Evolutionary conservation across 1,140 invertebrate species (phyloP).

Genomic region (Atta texana): DNA sequence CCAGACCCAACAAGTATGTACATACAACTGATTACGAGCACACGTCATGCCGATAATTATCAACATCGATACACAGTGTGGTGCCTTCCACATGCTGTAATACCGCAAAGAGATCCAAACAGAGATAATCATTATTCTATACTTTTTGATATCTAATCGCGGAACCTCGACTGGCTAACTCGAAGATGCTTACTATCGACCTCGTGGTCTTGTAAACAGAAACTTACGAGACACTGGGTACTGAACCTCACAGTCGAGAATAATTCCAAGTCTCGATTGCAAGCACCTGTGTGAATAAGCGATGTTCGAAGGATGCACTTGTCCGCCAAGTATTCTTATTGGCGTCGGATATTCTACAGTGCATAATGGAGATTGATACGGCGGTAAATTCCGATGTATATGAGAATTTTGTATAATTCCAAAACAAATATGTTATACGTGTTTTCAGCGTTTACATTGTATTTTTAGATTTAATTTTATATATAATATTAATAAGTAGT

Average conservation of each 20-base stretch:
- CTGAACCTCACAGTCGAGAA: not conserved
- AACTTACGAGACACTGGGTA: constrained; percentile 70
- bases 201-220: constrained; percentile 65
- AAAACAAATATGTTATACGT: not conserved
- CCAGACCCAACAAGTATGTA: not conserved
- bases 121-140: constrained; percentile 69
- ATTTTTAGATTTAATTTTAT: not conserved
- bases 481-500: not conserved
- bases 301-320: constrained; percentile 47
- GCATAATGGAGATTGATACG: constrained; percentile 42
- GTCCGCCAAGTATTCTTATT: constrained; percentile 36
- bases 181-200: constrained; percentile 65
- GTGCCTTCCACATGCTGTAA: constrained; percentile 68
- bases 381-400: not conserved
- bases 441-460: not conserved
- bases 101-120: constrained; percentile 63
- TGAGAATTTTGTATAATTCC: constrained; percentile 1
- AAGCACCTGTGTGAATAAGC: constrained; percentile 35
- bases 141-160: constrained; percentile 56
- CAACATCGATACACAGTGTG: constrained; percentile 67
- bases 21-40: constrained; percentile 40
- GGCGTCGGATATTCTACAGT: constrained; percentile 33
- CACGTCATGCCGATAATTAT: constrained; percentile 72
- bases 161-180: constrained; percentile 63
- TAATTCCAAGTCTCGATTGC: constrained; percentile 5